Conservation (phyloP, 2,797 vertebrate species). For the Kryptolebias ocellatus region DNA sequence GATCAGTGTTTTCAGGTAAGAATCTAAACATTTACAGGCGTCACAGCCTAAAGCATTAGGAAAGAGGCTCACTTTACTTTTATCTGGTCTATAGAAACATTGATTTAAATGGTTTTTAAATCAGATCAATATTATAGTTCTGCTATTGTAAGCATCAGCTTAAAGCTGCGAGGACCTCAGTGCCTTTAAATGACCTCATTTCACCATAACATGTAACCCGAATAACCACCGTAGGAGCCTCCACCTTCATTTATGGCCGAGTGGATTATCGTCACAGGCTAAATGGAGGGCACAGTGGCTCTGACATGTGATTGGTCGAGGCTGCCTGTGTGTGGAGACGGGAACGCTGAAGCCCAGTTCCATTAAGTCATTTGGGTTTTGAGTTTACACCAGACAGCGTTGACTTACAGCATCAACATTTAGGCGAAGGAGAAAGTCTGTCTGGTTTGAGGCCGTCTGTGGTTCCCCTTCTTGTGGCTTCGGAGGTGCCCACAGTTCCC, state of each 20-base stretch:
- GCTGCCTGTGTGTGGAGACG: slow-evolving; percentile 53
- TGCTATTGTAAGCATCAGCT: slow-evolving; percentile 33
- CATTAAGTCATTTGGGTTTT: slow-evolving; percentile 77
- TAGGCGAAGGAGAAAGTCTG: slow-evolving; percentile 71
- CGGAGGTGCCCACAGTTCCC: slow-evolving; percentile 76
- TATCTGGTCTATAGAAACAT: slow-evolving; percentile 10
- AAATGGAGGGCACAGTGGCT: slow-evolving; percentile 58
- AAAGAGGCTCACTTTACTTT: neutral
- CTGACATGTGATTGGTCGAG: slow-evolving; percentile 56
- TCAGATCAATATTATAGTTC: slow-evolving; percentile 4
- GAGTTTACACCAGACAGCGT: slow-evolving; percentile 76
- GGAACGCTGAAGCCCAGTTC: slow-evolving; percentile 66
- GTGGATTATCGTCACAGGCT: slow-evolving; percentile 65
- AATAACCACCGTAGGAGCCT: slow-evolving; percentile 61
- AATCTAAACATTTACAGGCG: slow-evolving; percentile 2
- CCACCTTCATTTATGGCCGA: slow-evolving; percentile 71
- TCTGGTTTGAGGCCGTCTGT: slow-evolving; percentile 81
- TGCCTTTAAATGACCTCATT: slow-evolving; percentile 71
- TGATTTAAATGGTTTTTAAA: neutral
- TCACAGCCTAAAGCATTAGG: slow-evolving; percentile 1
- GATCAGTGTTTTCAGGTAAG: slow-evolving; percentile 87
- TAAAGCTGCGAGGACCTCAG: slow-evolving; percentile 40
- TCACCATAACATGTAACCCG: slow-evolving; percentile 45
- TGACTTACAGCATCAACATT: slow-evolving; percentile 75
- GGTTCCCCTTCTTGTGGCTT: slow-evolving; percentile 79